Evolutionary conservation across 2,113 vertebrate genomes (phyloP), one percentile per base, ranked within the genome.

Genomic region (Leptodactylus fuscus): DNA sequence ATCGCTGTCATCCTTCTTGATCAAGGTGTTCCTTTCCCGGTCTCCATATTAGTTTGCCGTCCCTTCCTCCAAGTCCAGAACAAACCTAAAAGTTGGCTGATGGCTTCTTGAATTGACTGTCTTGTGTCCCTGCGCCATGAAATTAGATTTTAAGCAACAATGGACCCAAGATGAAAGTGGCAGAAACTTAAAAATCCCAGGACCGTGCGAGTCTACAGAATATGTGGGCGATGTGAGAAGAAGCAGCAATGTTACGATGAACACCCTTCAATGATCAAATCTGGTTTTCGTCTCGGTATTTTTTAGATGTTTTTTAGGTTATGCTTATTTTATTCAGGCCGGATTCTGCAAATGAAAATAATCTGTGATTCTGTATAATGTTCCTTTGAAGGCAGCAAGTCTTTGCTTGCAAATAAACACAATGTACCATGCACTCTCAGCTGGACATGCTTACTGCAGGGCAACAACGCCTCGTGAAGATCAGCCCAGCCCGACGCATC

Each of bases 371-470:
- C 46, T 49, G 46, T 51, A 49, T 27, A 76, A 32, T 32, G 73
- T 27, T 46, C 70, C n/a, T 73, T 44, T 74, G n/a, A 46, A 46
- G 41, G 69, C 38, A 1, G 36, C 34, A n/a, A 18, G 20, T 32
- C 60, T 65, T 65, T 65, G 41, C 70, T 73, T 22, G 12, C 36
- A 71, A 2, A 70, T 73, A n/a, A n/a, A 38, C 69, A 24, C 69
- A 24, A n/a, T 73, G 36, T 44, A 44, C 22, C 71, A 5, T 75
- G 71, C 13, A 20, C 44, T 48, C 70, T 20, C 71, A 29, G 71
- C 71, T 29, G 71, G 71, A 79, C 76, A 77, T 53, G 75, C 48
- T 55, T 36, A 32, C 16, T 53, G 75, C 75, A 36, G 75, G 48
- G 29, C 38, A 74, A 74, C 70, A 24, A 65, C 1, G 41, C 18